These are phyloP conservation scores for Otolemur crassicaudatus DNA, from an alignment of 2,797 vertebrate species.

Conservation along the genomic window DNA sequence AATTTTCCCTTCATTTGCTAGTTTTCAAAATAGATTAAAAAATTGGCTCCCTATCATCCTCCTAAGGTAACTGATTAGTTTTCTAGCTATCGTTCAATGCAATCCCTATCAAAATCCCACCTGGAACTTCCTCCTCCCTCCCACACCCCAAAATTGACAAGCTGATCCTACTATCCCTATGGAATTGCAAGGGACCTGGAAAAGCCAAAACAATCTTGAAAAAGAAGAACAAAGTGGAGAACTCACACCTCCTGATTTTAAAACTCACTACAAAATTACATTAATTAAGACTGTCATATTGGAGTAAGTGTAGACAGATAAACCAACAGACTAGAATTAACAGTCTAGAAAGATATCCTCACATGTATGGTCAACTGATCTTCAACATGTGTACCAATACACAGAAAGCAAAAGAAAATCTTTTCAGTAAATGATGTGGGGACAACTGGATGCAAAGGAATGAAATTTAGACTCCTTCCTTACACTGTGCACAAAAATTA, in stretches of 20 bases:
- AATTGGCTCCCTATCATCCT: not conserved
- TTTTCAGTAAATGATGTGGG: not conserved
- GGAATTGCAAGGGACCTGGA: not conserved
- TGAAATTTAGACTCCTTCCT: not conserved
- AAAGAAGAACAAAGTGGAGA: not conserved
- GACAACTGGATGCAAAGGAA: not conserved
- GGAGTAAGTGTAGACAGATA: not conserved
- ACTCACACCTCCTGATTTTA: not conserved
- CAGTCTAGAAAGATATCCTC: not conserved
- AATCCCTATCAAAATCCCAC: not conserved
- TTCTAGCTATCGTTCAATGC: not conserved
- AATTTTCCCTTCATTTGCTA: not conserved
- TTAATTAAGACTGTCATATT: not conserved
- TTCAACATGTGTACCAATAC: not conserved
- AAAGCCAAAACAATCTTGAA: not conserved
- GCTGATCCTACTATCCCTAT: not conserved
- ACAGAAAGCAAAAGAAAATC: not conserved
- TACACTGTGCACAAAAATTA: not conserved
- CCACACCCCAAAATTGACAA: not conserved
- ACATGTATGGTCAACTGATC: not conserved
- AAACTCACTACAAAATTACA: not conserved
- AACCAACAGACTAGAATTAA: not conserved
- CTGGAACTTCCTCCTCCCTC: not conserved
- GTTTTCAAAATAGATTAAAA: conserved; percentile 9
- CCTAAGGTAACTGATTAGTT: not conserved